These are phyloP conservation scores for Spodoptera littoralis DNA, from an alignment of 2,888 invertebrate genomes.

Conservation along the genomic window DNA sequence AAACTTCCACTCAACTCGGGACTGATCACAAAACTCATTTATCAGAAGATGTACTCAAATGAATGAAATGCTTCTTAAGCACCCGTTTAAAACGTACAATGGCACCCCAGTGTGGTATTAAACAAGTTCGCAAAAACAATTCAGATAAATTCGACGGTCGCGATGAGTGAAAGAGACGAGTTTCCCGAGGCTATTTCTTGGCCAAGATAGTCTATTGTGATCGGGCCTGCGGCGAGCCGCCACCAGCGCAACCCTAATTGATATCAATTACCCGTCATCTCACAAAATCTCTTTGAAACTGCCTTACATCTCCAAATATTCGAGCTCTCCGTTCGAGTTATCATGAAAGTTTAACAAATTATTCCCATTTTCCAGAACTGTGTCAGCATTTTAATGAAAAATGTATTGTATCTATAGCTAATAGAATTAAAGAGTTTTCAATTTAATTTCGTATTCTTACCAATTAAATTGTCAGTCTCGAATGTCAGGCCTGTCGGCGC, in stretches of 20 bases:
- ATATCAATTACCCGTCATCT: slow-evolving; percentile 81
- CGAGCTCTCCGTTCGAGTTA: slow-evolving; percentile 59
- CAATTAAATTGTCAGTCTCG: slow-evolving; percentile 38
- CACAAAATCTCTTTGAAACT: slow-evolving; percentile 73
- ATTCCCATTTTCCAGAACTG: slow-evolving; percentile 50
- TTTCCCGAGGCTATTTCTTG: slow-evolving; percentile 65
- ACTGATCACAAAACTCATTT: slow-evolving; percentile 43
- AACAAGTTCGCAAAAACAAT: slow-evolving; percentile 62
- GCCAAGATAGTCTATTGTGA: slow-evolving; percentile 72
- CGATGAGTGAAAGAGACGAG: slow-evolving; percentile 61
- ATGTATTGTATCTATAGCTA: slow-evolving; percentile 20
- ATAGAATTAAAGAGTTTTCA: slow-evolving; percentile 36
- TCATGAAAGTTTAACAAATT: slow-evolving; percentile 64
- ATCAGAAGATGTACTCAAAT: slow-evolving; percentile 34
- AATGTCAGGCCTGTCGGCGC: slow-evolving; percentile 5
- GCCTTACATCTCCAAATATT: slow-evolving; percentile 68
- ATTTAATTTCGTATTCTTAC: slow-evolving; percentile 36
- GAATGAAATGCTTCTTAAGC: slow-evolving; percentile 43
- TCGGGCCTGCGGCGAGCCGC: slow-evolving; percentile 67
- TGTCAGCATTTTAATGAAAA: slow-evolving; percentile 44
- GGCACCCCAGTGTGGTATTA: slow-evolving; percentile 53
- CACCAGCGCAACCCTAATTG: slow-evolving; percentile 76
- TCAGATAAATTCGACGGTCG: slow-evolving; percentile 68
- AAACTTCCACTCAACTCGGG: slow-evolving; percentile 44
- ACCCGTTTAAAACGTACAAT: slow-evolving; percentile 59